Base-by-base conservation (phyloP, 2,797 vertebrate genomes). In the Cossypha niveicapilla region DNA sequence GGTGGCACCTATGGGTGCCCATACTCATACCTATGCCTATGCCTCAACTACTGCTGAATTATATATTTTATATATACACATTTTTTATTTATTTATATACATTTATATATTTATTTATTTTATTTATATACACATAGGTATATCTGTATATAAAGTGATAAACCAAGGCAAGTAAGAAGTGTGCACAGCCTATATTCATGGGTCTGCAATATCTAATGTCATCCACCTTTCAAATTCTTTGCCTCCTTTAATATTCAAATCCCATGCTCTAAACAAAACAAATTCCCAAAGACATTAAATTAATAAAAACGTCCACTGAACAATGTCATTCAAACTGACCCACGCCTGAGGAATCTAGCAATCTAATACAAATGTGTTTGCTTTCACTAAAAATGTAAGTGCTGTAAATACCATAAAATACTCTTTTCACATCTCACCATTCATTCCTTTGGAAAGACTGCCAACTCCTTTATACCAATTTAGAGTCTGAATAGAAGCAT, bases 91-190 rank as follows among this genome's bases (percentile, higher is more conserved):
- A n/a, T n/a, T n/a, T n/a, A n/a, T n/a, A n/a, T n/a, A n/a, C n/a
- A n/a, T n/a, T n/a, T n/a, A n/a, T n/a, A n/a, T n/a, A n/a, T n/a
- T n/a, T n/a, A n/a, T n/a, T n/a, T n/a, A n/a, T n/a, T n/a, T n/a
- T 12, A 30, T 13, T 7, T 12, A 19, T 6, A 2, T 11, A 23
- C 12, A 4, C 9, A 7, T 22, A 16, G 23, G 3, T 37, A 1
- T 25, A 8, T n/a, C 1, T 57, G 11, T 9, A 58, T 7, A 57
- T 16, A 47, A 24, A 86, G 53, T 19, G 13, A 75, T 24, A 76
- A 60, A 68, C 9, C 11, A 65, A 72, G 32, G 63, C 30, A 82
- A 61, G 39, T 10, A 67, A 86, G 8, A 93, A 66, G 19, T 28
- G 45, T 63, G 25, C 28, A n/a, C n/a, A 74, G 58, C n/a, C 7